Evolutionary conservation across 2,888 invertebrate species (phyloP), one percentile per base, ranked within the genome.

Genomic region (Drosophila formosana): DNA sequence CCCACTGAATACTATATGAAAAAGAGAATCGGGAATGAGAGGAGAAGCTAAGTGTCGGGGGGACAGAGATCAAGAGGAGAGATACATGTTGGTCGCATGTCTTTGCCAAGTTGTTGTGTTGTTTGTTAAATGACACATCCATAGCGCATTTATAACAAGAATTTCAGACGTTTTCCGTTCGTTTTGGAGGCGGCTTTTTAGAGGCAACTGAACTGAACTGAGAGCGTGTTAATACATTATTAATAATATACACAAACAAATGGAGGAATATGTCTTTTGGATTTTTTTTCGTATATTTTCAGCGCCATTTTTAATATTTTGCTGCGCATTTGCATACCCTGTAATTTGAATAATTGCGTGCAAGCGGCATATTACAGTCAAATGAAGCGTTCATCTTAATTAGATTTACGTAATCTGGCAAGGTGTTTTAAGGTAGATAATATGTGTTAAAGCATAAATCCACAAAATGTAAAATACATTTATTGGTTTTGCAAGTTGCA

Each of bases 161-260:
- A 85, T 81, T 65, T 66, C 61, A 51, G 55, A 63, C 60, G 46
- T 53, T 53, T 49, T 72, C 62, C 43, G 51, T 58, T 66, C 49
- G 53, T 58, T 50, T 57, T 57, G 55, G 55, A 56, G 63, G 49
- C 41, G 55, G 30, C 25, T 4, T 52, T 52, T 67, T 69, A 55
- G 62, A 62, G 73, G 37, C 13, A 37, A 47, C 18, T 28, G 47
- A 30, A 28, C 47, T 37, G 34, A 51, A 13, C 46, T 8, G 23
- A 43, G 62, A 81, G 75, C 89, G 89, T 89, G 85, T 66, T 89
- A 81, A 85, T 87, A 75, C 61, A 79, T 78, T 84, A 89, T 85
- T 89, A 85, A 85, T 85, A 85, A 82, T 72, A 71, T 64, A 66
- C 72, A 61, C 68, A 69, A 65, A 65, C 74, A 74, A 78, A 69